A percentile compares a stretch with the other conserved stretches of the same genome.
Conservation (phyloP, 2,113 vertebrate species). For the Tursiops truncatus region DNA sequence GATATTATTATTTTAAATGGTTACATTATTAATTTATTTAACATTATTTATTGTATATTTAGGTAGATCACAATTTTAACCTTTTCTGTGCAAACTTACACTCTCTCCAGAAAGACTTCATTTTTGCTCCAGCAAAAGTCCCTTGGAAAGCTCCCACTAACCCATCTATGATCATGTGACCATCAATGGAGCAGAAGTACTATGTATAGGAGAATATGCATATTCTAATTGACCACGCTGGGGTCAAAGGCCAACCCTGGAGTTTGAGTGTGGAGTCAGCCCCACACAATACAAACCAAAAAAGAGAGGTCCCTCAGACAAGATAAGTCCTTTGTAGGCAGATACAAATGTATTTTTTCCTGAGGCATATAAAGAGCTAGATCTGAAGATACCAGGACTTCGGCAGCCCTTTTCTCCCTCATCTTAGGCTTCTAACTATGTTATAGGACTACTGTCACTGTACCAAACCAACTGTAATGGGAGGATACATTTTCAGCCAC, state of each 20-base stretch:
- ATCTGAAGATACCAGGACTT: neutral
- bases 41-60: neutral
- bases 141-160: neutral
- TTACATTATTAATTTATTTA: neutral
- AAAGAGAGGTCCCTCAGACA: neutral
- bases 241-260: neutral
- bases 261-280: neutral
- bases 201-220: neutral
- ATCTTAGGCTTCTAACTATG: neutral
- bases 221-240: neutral
- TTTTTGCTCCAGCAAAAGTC: neutral
- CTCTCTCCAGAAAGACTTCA: neutral
- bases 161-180: neutral
- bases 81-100: neutral
- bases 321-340: neutral
- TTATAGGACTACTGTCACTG: neutral
- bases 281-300: neutral
- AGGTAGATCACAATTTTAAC: neutral
- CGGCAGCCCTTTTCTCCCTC: neutral
- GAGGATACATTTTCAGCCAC: neutral
- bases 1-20: neutral
- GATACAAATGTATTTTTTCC: neutral
- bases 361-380: neutral
- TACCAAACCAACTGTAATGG: neutral
- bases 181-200: neutral